A percentile compares a stretch with the other conserved stretches of the same genome.
phyloP scores from a whole-genome alignment of 2,888 invertebrate species.

The Aphodius sticticus region DNA sequence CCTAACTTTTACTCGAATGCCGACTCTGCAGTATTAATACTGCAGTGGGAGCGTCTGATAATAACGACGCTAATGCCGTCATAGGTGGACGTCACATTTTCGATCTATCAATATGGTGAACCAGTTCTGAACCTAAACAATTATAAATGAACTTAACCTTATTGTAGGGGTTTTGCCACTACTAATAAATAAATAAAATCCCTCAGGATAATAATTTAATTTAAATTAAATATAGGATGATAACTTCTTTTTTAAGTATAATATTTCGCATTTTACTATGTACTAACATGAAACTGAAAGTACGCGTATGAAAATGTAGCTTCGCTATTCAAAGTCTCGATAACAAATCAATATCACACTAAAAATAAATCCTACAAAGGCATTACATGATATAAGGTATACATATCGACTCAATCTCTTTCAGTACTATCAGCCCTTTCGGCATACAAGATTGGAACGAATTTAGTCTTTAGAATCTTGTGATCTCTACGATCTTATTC shows the following conservation, averaged over 20 bases:
- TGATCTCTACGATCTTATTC: neutral
- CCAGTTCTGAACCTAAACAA: neutral
- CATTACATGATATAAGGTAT: neutral
- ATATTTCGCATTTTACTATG: neutral
- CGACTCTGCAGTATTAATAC: neutral
- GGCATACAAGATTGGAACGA: neutral
- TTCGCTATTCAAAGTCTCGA: neutral
- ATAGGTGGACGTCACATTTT: neutral
- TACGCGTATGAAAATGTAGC: too few relatives aligned
- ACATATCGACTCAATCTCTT: neutral
- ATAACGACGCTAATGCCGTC: neutral
- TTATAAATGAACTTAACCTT: too few relatives aligned
- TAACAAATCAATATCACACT: neutral
- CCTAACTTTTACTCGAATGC: neutral
- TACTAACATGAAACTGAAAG: neutral
- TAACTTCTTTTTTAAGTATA: neutral
- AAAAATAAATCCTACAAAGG: neutral
- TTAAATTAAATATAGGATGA: neutral
- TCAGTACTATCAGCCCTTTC: neutral
- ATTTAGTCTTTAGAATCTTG: neutral
- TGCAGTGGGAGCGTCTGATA: neutral
- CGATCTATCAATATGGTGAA: neutral
- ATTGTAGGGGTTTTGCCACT: too few relatives aligned
- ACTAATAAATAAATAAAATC: neutral
- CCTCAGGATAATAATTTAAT: too few relatives aligned